phyloP scores from a whole-genome alignment of 1,140 invertebrate genomes.

The Lasioglossum baleicum region DNA sequence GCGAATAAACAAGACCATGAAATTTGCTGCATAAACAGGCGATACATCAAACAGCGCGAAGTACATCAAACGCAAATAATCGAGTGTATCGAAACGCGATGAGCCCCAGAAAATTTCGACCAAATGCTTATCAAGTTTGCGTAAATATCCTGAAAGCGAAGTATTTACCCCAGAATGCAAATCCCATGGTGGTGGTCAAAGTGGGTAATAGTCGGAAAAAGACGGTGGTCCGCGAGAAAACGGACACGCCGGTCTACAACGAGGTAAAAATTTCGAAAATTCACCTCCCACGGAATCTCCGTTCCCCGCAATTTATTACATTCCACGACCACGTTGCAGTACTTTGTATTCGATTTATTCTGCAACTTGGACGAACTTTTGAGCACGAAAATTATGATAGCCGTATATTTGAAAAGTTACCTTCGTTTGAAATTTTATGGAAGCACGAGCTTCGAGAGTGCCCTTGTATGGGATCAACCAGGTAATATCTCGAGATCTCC shows the following conservation, averaged over 20 bases:
- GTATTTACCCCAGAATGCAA: slow-evolving; percentile 79
- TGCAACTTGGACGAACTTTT: slow-evolving; percentile 69
- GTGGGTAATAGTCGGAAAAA: slow-evolving; percentile 81
- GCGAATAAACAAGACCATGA: too few species aligned
- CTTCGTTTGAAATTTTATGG: slow-evolving; percentile 74
- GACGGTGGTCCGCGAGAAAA: slow-evolving; percentile 79
- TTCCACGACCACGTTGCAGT: slow-evolving; percentile 76
- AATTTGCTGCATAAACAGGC: too few species aligned
- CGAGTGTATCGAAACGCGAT: slow-evolving; percentile 38
- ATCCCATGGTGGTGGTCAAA: slow-evolving; percentile 81
- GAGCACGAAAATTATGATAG: slow-evolving; percentile 72
- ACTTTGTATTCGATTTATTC: slow-evolving; percentile 73
- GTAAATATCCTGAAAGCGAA: slow-evolving; percentile 80
- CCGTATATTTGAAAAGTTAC: slow-evolving; percentile 70
- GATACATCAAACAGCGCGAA: too few species aligned
- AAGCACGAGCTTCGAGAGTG: slow-evolving; percentile 82
- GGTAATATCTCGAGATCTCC: slow-evolving; percentile 78
- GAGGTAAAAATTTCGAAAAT: too few species aligned
- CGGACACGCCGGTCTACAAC: slow-evolving; percentile 83
- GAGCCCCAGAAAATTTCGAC: slow-evolving; percentile 52
- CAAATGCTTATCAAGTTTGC: slow-evolving; percentile 75
- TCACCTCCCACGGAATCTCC: too few species aligned
- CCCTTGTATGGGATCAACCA: slow-evolving; percentile 85
- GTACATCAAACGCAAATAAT: too few species aligned
- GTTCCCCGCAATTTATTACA: too few species aligned